Percentiles rank a stretch among this genome's conserved stretches.
phyloP scores from a whole-genome alignment of 2,888 invertebrate species.

The Drosophila maculinotata region DNA sequence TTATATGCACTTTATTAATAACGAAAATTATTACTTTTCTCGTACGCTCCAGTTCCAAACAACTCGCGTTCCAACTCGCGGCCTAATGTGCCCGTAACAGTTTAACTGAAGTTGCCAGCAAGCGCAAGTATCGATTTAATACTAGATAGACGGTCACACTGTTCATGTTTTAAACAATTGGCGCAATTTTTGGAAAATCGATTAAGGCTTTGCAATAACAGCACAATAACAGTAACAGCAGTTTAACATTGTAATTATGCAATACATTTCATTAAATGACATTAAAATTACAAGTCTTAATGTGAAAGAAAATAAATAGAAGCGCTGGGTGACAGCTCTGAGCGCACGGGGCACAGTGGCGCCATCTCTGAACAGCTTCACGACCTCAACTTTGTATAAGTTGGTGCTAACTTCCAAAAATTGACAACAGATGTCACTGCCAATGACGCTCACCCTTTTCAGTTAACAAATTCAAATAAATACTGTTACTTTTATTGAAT shows the following conservation, averaged over 20 bases:
- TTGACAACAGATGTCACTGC: slow-evolving; percentile 16
- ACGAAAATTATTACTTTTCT: slow-evolving; percentile 41
- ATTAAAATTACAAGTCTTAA: too few species aligned
- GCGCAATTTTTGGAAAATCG: background rate
- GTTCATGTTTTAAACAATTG: background rate
- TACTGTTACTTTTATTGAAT: background rate
- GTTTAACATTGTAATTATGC: too few species aligned
- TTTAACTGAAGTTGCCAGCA: background rate
- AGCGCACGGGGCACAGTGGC: slow-evolving; percentile 16
- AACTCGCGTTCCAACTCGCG: slow-evolving; percentile 58
- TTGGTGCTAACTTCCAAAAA: background rate
- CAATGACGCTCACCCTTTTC: too few species aligned
- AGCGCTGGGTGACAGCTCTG: background rate
- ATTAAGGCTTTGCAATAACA: too few species aligned
- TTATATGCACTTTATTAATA: slow-evolving; percentile 20
- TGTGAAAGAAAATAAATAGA: too few species aligned
- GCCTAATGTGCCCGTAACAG: slow-evolving; percentile 46
- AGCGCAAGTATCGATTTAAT: slow-evolving; percentile 15
- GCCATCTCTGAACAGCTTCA: slow-evolving; percentile 15
- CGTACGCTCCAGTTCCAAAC: slow-evolving; percentile 45
- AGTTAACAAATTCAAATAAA: background rate
- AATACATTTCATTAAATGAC: too few species aligned
- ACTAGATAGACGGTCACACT: slow-evolving; percentile 10
- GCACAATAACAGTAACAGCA: too few species aligned
- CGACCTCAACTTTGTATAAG: too few species aligned